Evolutionary conservation across 2,888 invertebrate genomes (phyloP), one percentile per base, ranked within the genome.

Genomic region (Rhorus exstirpatorius): DNA sequence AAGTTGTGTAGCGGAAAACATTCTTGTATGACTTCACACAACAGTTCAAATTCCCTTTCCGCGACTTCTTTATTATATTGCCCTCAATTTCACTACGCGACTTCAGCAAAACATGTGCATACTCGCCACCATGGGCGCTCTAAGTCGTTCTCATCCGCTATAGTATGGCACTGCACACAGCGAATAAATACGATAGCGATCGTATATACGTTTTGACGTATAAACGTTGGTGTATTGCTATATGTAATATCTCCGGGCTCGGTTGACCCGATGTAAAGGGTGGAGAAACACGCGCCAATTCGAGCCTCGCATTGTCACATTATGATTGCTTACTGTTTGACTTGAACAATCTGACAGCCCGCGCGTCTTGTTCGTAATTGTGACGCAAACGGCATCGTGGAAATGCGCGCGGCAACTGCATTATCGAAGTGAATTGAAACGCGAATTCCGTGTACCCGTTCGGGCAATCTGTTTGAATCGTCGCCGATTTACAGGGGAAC

Each of bases 321-420:
- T 82, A 80, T 84, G 84, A 85, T 83, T 82, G 84, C 75, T 58
- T 74, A 46, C 80, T 75, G 79, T 83, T 83, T 72, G 72, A 53
- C 68, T 79, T 79, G 72, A 79, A 74, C 79, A 77, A 79, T 83
- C 80, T 65, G 49, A 78, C 74, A 55, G 19, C 44, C 12, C 21
- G 12, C 21, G 19, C 44, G 1, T n/a, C n/a, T 49, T 41, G 12
- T 3, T 46, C 46, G 44, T 63, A 61, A 83, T 72, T 81, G 70
- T 83, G 19, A 77, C 77, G 77, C 60, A 72, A 68, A 75, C 60
- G 51, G 19, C 17, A 61, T 26, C 35, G 60, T 61, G 21, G n/a
- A 44, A 74, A 68, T 46, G 51, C 35, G 38, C 31, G 38, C 35
- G n/a, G n/a, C 21, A 65, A 65, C 24, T 17, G 41, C 44, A n/a